phyloP scores from a whole-genome alignment of 2,888 invertebrate species.

The Neuroscelio doddi region DNA sequence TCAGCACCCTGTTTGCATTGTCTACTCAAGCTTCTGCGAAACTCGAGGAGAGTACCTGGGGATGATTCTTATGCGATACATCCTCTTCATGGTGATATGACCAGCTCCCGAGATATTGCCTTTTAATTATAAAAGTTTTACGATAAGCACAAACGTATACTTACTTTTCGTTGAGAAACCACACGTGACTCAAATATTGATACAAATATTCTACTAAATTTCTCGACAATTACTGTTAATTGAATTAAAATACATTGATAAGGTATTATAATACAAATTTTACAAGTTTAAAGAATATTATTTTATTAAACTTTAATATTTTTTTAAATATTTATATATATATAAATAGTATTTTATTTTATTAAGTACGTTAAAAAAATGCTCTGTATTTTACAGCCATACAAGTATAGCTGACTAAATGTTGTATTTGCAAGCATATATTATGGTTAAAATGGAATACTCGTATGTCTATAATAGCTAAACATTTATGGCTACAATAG shows the following conservation, averaged over 20 bases:
- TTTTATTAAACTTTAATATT: too few relatives aligned
- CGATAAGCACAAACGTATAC: conserved; percentile 36
- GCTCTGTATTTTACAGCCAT: too few relatives aligned
- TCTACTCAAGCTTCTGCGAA: conserved; percentile 22
- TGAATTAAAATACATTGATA: not conserved
- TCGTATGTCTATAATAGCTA: too few relatives aligned
- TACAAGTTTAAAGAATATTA: too few relatives aligned
- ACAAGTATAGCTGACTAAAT: too few relatives aligned
- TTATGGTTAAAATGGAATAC: too few relatives aligned
- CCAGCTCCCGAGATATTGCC: conserved; percentile 34
- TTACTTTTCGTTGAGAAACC: conserved; percentile 20
- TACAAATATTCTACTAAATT: conserved; percentile 17
- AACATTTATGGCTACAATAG: too few relatives aligned
- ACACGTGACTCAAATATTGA: conserved; percentile 42
- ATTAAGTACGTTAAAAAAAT: too few relatives aligned
- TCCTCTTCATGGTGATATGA: conserved; percentile 26
- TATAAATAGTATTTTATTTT: not conserved
- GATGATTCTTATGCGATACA: conserved; percentile 35
- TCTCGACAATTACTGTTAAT: not conserved
- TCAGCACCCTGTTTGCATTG: conserved; percentile 37
- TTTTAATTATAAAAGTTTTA: conserved; percentile 45
- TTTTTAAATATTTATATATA: too few relatives aligned
- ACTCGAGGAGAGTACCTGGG: conserved; percentile 13
- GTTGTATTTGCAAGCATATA: too few relatives aligned
- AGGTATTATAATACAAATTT: too few relatives aligned